Base-by-base conservation (phyloP, 2,888 invertebrate species). In the Empis stercorea region DNA sequence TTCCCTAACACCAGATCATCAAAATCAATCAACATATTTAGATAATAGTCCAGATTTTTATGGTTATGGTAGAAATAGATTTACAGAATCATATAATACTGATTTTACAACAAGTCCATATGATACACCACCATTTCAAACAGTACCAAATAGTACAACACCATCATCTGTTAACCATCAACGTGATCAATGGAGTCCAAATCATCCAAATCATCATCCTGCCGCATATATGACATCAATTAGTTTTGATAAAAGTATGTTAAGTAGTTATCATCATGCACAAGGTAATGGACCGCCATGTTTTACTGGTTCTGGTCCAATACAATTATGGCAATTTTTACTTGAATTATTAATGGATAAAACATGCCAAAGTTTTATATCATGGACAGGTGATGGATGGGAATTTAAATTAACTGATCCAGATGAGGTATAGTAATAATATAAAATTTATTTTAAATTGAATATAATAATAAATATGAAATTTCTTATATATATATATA, bases 321-420 rank as follows among this genome's bases (percentile, higher is more conserved):
- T 97, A 62, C 96, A 97, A 70, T 73, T 97, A 65, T 97, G 96
- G 96, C 96, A 96, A 73, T 96, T 96, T 71, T 75, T 96, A 51
- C 73, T 96, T 58, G 95, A 96, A 72, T 78, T 95, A 54, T 75
- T 96, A 58, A 95, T 93, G 55, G 94, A 96, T 73, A 94, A 94
- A 71, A 81, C 86, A 57, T 95, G 95, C 73, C 95, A 96, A 70
- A 83, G 86, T 46, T 96, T 95, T 73, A 96, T 96, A 64, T 89
- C 92, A 54, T 96, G 96, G 96, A 95, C 96, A 27, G 96, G 96
- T 15, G 95, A 95, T 64, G 95, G 95, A 49, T 96, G 96, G 95
- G 96, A 97, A 71, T 97, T 97, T 74, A 96, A 96, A 67, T 76
- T 96, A 48, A 94, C 93, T 36, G 96, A 97, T 72, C 96, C 96